These are phyloP conservation scores for Trichacis sp. DNA, from an alignment of 2,888 invertebrate species.

Conservation along the genomic window DNA sequence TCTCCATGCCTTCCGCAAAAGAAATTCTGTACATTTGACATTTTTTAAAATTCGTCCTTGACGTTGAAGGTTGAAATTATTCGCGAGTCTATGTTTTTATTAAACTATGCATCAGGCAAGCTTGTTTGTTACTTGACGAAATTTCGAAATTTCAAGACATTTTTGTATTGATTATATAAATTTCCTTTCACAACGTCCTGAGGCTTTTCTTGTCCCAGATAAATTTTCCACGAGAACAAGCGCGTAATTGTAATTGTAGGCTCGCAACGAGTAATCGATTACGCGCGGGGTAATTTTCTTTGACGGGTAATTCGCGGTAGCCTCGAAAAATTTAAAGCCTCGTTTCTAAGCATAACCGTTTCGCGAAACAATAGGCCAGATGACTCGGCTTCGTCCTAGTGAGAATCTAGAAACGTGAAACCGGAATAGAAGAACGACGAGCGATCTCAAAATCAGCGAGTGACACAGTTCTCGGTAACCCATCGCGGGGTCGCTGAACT, in stretches of 20 bases:
- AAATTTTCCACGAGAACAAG: constrained; percentile 19
- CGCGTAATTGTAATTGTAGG: constrained; percentile 10
- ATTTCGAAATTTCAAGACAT: no score
- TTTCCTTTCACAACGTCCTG: background rate
- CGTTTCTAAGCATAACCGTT: constrained; percentile 9
- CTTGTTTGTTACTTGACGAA: no score
- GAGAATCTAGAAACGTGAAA: constrained; percentile 5
- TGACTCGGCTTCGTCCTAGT: background rate
- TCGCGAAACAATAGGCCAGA: constrained; percentile 19
- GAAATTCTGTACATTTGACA: no score
- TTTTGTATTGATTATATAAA: no score
- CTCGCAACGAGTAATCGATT: constrained; percentile 27
- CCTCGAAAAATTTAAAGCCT: constrained; percentile 18
- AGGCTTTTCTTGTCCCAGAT: constrained; percentile 16
- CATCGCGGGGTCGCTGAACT: constrained; percentile 17
- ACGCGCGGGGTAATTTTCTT: constrained; percentile 16
- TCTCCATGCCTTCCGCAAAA: no score
- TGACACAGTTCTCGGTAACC: constrained; percentile 49
- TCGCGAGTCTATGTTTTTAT: no score
- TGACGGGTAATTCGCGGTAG: constrained; percentile 17
- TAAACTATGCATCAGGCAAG: no score
- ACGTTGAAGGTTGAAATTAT: no score
- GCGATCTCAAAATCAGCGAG: constrained; percentile 31
- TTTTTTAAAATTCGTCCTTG: no score
- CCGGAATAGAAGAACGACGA: constrained; percentile 7